Evolutionary conservation across 2,113 vertebrate genomes (phyloP).

Genomic region (Mus spicilegus): DNA sequence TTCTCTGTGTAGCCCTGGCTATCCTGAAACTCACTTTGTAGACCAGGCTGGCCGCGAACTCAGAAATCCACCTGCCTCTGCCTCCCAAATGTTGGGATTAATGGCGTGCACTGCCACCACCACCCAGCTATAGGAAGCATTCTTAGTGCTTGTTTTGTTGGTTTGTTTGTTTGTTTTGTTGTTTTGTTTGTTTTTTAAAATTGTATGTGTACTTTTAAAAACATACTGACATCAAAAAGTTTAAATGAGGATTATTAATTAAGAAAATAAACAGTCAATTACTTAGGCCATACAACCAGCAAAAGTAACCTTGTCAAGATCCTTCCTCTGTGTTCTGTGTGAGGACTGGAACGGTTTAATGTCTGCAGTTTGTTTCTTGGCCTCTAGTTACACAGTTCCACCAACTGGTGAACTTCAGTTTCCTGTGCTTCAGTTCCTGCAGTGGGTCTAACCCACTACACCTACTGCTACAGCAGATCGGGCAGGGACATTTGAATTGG

Average conservation of each 20-base stretch:
- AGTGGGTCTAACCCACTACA: background rate
- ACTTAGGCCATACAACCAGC: background rate
- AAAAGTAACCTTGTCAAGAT: background rate
- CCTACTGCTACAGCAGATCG: background rate
- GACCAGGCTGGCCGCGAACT: no score
- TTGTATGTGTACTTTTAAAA: background rate
- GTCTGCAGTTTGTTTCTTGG: background rate
- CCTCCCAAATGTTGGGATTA: no score
- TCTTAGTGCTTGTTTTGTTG: background rate
- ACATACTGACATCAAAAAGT: background rate
- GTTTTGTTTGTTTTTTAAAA: background rate
- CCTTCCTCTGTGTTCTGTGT: background rate
- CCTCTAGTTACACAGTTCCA: background rate
- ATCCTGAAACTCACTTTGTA: no score
- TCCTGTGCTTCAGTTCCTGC: background rate
- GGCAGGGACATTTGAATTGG: background rate
- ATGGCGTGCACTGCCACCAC: no score
- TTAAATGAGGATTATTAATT: background rate
- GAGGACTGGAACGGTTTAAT: constrained; percentile 4
- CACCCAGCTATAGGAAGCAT: background rate
- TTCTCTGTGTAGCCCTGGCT: no score
- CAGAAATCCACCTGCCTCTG: no score
- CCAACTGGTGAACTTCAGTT: background rate
- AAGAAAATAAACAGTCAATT: background rate
- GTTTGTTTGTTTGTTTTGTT: no score